Evolutionary conservation across 1,140 invertebrate species (phyloP).

Genomic region (Bombus pyrosoma): DNA sequence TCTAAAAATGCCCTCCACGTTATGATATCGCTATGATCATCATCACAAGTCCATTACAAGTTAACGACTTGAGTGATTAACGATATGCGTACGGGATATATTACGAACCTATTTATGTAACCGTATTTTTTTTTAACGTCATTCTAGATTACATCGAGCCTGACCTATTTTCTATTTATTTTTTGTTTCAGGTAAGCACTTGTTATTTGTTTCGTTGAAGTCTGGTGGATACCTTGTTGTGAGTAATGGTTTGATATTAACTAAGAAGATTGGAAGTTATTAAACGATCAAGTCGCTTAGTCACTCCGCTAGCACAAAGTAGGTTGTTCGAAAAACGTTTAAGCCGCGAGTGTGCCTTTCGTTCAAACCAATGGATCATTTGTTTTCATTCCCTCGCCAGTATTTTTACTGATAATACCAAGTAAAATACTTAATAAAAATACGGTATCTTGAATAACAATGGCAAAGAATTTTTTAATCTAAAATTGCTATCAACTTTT

Average conservation of each 20-base stretch:
- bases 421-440: background rate
- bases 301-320: constrained; percentile 1
- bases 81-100: constrained; percentile 11
- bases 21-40: constrained; percentile 1
- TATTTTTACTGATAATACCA: background rate
- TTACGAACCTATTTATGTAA: background rate
- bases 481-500: background rate
- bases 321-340: background rate
- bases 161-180: constrained; percentile 45
- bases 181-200: constrained; percentile 75
- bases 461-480: background rate
- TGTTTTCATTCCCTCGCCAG: background rate
- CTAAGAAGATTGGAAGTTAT: constrained; percentile 7
- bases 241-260: constrained; percentile 39
- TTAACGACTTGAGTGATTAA: constrained; percentile 8
- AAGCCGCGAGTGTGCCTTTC: background rate
- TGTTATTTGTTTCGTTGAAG: constrained; percentile 57
- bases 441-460: background rate
- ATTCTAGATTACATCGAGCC: background rate
- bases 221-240: constrained; percentile 22
- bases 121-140: background rate
- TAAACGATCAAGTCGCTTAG: constrained; percentile 18
- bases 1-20: background rate
- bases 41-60: background rate
- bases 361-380: background rate